These are phyloP conservation scores for Phainopepla nitens DNA, from an alignment of 2,113 vertebrate species.

Conservation along the genomic window DNA sequence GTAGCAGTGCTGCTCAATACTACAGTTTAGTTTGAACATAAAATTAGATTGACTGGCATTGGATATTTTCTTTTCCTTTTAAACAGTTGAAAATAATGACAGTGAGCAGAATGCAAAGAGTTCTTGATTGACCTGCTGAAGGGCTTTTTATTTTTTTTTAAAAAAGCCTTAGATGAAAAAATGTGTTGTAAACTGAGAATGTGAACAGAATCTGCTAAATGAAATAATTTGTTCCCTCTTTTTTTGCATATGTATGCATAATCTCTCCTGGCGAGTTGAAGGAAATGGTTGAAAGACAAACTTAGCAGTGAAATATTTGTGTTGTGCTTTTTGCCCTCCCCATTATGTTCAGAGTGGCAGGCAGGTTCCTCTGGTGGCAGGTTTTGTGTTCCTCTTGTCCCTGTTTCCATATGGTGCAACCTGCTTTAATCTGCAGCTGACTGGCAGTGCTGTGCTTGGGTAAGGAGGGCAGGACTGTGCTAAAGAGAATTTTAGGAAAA, in stretches of 20 bases:
- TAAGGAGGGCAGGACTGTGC: background rate
- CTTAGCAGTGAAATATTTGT: background rate
- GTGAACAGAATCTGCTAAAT: background rate
- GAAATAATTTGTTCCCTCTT: background rate
- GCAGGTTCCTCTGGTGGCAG: background rate
- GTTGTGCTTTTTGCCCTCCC: background rate
- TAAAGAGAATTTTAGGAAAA: background rate
- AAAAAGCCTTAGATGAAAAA: background rate
- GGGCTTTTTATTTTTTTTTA: background rate
- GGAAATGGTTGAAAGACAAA: background rate
- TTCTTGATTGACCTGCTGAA: background rate
- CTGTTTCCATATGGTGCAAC: fast-evolving
- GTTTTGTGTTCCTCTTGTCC: fast-evolving
- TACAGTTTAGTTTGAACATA: background rate
- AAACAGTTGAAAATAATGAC: background rate
- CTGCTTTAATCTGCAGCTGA: background rate
- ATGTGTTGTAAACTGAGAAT: background rate
- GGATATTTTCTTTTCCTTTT: background rate
- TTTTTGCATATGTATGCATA: background rate
- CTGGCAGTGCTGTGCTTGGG: background rate
- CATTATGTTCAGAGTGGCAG: background rate
- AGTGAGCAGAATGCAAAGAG: background rate
- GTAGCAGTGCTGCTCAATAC: background rate
- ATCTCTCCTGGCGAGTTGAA: background rate
- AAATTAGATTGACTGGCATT: background rate